Evolutionary conservation across 2,797 vertebrate species (phyloP).

Genomic region (Hypotaenidia okinawae): DNA sequence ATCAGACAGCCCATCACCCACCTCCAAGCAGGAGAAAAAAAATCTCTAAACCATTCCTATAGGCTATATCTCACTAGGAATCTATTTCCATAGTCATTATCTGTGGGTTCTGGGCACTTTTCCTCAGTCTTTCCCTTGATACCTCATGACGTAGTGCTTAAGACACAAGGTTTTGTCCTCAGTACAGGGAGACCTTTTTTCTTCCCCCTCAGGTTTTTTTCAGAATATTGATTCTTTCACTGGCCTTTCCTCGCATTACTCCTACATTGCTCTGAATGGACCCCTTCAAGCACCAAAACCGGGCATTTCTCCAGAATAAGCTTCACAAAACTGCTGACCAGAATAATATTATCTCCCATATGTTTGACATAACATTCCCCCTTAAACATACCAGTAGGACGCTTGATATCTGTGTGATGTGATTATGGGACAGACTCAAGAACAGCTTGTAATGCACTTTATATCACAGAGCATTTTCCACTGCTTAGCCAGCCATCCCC

Average conservation of each 20-base stretch:
- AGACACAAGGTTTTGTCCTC: neutral
- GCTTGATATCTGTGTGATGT: neutral
- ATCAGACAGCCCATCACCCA: neutral
- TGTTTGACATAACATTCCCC: neutral
- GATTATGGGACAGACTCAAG: neutral
- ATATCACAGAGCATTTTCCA: neutral
- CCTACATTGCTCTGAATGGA: neutral
- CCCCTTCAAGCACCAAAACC: neutral
- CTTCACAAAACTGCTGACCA: neutral
- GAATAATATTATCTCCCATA: neutral
- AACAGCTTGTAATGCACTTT: neutral
- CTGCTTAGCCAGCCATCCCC: neutral
- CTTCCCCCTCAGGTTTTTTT: neutral
- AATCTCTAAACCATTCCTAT: neutral
- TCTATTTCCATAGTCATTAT: neutral
- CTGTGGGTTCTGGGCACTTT: neutral
- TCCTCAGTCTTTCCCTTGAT: neutral
- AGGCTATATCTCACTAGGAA: neutral
- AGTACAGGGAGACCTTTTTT: rapidly evolving
- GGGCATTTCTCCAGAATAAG: neutral
- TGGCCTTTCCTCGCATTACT: neutral
- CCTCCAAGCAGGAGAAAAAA: neutral
- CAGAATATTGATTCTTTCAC: neutral
- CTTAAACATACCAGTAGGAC: neutral
- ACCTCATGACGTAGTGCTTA: rapidly evolving